phyloP scores from a whole-genome alignment of 2,113 vertebrate species.

The Lasiurus borealis region DNA sequence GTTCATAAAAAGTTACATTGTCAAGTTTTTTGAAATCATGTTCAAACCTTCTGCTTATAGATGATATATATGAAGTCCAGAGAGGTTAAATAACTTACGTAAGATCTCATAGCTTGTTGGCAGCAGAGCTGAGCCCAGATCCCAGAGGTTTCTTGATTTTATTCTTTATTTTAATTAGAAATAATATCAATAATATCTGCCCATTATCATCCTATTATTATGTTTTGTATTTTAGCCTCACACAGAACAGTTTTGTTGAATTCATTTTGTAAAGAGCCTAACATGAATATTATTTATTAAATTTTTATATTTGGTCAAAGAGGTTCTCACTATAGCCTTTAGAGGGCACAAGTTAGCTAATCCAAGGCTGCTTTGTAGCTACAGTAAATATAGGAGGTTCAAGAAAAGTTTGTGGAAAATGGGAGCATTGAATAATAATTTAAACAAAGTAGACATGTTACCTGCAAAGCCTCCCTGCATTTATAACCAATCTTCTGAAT shows the following conservation, averaged over 20 bases:
- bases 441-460: slow-evolving; percentile 38
- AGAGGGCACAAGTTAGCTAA: slow-evolving; percentile 81
- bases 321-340: slow-evolving; percentile 73
- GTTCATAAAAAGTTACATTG: slow-evolving; percentile 34
- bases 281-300: slow-evolving; percentile 7
- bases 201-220: background rate
- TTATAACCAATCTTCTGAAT: slow-evolving; percentile 23
- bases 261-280: slow-evolving; percentile 35
- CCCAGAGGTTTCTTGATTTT: slow-evolving; percentile 21
- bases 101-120: background rate
- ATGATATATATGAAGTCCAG: slow-evolving; percentile 18
- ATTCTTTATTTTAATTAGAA: slow-evolving; percentile 43
- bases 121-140: background rate
- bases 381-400: slow-evolving; percentile 30
- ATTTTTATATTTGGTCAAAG: background rate
- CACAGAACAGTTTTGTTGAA: slow-evolving; percentile 26
- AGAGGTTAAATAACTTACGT: slow-evolving; percentile 34
- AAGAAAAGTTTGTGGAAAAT: slow-evolving; percentile 63
- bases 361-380: slow-evolving; percentile 35
- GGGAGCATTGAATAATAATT: slow-evolving; percentile 50
- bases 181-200: background rate
- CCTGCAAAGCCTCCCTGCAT: background rate
- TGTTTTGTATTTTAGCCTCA: slow-evolving; percentile 45
- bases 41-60: background rate
- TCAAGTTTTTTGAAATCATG: slow-evolving; percentile 3